Base-by-base conservation (phyloP, 1,140 invertebrate species). In the Drosophila trapezifrons region DNA sequence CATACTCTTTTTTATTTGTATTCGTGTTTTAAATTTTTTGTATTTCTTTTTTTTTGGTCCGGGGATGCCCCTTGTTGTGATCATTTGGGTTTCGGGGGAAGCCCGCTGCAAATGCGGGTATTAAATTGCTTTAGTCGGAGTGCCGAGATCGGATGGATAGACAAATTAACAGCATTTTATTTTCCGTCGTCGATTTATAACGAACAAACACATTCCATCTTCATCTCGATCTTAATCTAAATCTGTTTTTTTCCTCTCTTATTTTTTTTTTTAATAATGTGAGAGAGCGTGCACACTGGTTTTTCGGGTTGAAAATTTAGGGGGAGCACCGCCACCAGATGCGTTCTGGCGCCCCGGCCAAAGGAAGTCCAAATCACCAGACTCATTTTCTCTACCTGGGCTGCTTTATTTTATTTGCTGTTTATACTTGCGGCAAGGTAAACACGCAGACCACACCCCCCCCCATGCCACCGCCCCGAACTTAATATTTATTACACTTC, bases 291-390 rank as follows among this genome's bases (percentile, higher is more conserved):
- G 51, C 56, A 76, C 73, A 77, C 63, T 29, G 62, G 74, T 80
- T 76, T 60, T 76, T 65, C 72, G 32, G 38, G 32, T 67, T 54
- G 64, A 71, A 62, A n/a, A 32, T 38, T 49, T 37, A 32, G 79
- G 79, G 79, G 78, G 54, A 62, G 55, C 54, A 80, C 80, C 80
- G 62, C 55, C 27, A 29, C 58, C 81, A 83, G 63, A 76, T 76
- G 78, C 82, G 78, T 72, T 81, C 74, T 81, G 64, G 72, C 74
- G 76, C 80, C 82, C 45, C 65, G 45, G 57, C 55, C 66, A 87
- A 87, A 86, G 79, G 83, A 86, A 86, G 81, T 89, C 77, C 60
- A 83, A 83, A 77, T 86, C 79, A 73, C 64, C 54, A 66, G 71
- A 47, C 76, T 79, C 76, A 83, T 79, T 86, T 79, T 76, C 56